phyloP scores from a whole-genome alignment of 2,797 vertebrate species.

The Coranthus polyacanthus region DNA sequence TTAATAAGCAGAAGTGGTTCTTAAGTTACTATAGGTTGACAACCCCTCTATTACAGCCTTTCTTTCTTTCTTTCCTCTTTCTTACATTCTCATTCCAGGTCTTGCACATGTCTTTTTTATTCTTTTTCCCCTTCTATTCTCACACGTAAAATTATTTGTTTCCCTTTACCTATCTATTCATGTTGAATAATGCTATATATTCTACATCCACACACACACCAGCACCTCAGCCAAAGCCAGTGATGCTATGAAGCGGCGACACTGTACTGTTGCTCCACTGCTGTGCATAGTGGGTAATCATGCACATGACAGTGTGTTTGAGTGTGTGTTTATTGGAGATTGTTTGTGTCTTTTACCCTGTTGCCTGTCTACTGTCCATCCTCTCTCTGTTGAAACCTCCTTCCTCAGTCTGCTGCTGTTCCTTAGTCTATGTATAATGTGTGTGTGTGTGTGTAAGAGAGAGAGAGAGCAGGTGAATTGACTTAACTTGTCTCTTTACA shows the following conservation, averaged over 20 bases:
- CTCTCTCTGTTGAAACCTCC: constrained; percentile 42
- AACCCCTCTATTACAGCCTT: no score
- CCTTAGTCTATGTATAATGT: constrained; percentile 27
- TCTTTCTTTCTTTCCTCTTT: no score
- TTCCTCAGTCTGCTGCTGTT: constrained; percentile 62
- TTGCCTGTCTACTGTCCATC: constrained; percentile 62
- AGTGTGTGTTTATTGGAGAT: constrained; percentile 37
- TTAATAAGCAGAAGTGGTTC: no score
- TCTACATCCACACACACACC: no score
- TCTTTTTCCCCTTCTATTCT: no score
- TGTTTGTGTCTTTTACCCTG: constrained; percentile 62
- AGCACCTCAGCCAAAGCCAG: constrained; percentile 15
- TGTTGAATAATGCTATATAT: no score
- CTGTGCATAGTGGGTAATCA: constrained; percentile 42
- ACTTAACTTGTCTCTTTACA: constrained; percentile 55
- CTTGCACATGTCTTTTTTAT: no score
- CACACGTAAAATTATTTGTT: no score
- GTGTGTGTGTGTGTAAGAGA: constrained; percentile 15
- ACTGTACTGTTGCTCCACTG: constrained; percentile 19
- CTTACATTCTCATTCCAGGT: no score
- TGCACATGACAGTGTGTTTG: constrained; percentile 31
- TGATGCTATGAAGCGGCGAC: constrained; percentile 47
- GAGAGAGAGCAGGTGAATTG: constrained; percentile 60
- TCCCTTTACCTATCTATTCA: no score
- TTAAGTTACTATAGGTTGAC: no score